Conservation (phyloP, 2,113 vertebrate species). For the Amphiprion percula region DNA sequence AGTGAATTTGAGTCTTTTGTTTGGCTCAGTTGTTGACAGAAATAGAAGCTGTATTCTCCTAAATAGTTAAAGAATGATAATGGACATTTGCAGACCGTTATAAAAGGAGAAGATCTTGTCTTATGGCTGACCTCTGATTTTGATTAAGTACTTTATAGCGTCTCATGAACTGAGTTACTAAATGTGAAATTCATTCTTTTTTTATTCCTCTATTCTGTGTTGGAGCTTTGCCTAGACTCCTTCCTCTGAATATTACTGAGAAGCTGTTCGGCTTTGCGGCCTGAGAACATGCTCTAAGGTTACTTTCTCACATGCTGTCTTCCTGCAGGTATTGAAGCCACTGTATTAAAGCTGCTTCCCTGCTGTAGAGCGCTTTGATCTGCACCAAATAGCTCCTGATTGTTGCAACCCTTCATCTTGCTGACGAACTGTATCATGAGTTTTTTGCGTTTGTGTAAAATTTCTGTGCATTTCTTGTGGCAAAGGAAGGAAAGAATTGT, state of each 20-base stretch:
- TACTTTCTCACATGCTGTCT: not conserved
- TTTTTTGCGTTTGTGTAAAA: constrained; percentile 14
- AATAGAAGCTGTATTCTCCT: not conserved
- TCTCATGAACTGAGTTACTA: not conserved
- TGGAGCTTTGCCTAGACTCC: not conserved
- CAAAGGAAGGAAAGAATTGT: not conserved
- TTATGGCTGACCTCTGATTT: not conserved
- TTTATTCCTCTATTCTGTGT: not conserved
- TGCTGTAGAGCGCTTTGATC: not conserved
- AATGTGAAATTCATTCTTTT: not conserved
- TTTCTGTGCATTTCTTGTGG: constrained; percentile 1
- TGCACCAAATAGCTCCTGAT: not conserved
- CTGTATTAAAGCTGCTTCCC: not conserved
- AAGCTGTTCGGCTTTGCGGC: not conserved
- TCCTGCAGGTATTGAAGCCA: not conserved
- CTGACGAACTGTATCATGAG: not conserved
- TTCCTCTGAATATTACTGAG: not conserved
- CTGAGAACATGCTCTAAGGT: constrained; percentile 5
- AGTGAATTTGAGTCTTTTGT: not conserved
- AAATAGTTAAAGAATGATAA: not conserved
- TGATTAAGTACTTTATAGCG: not conserved
- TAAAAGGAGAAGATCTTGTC: not conserved
- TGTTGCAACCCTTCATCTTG: not conserved
- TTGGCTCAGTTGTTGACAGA: not conserved
- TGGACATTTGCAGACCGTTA: not conserved